Evolutionary conservation across 2,888 invertebrate species (phyloP).

Genomic region (Callyntrura guangdongensis): DNA sequence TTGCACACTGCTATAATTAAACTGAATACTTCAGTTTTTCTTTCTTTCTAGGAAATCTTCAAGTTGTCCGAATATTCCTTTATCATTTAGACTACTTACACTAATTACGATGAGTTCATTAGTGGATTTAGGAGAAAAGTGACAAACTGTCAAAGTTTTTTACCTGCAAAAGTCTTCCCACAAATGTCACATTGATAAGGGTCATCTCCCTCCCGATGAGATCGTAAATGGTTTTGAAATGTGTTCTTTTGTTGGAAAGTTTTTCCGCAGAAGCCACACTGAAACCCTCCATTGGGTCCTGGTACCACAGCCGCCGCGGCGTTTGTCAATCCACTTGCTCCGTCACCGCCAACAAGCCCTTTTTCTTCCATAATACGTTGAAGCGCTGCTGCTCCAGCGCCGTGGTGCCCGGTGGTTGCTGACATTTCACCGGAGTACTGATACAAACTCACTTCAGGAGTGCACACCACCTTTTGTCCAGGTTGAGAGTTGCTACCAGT

Average conservation of each 20-base stretch:
- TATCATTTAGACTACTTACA: neutral
- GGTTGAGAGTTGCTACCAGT: slow-evolving; percentile 62
- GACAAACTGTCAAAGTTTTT: slow-evolving; percentile 8
- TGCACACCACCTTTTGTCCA: slow-evolving; percentile 84
- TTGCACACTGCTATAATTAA: neutral
- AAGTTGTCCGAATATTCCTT: neutral
- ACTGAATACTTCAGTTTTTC: neutral
- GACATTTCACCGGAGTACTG: slow-evolving; percentile 82
- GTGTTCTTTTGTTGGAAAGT: slow-evolving; percentile 92
- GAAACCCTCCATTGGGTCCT: slow-evolving; percentile 87
- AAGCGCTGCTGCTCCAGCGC: slow-evolving; percentile 30
- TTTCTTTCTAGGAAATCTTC: slow-evolving; percentile 2
- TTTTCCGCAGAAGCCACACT: slow-evolving; percentile 91
- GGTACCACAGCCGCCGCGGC: slow-evolving; percentile 52
- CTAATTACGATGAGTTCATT: neutral
- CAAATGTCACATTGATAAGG: slow-evolving; percentile 96
- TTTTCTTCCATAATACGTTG: slow-evolving; percentile 79
- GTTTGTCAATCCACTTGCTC: slow-evolving; percentile 7
- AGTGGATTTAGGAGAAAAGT: neutral
- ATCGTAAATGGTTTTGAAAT: slow-evolving; percentile 90
- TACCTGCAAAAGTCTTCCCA: slow-evolving; percentile 93
- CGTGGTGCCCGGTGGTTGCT: slow-evolving; percentile 49
- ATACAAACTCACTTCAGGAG: slow-evolving; percentile 85
- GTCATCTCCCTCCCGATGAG: slow-evolving; percentile 88
- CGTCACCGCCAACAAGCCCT: slow-evolving; percentile 38